Evolutionary conservation across 2,113 vertebrate species (phyloP).

Genomic region (Gymnocephalus cernua): DNA sequence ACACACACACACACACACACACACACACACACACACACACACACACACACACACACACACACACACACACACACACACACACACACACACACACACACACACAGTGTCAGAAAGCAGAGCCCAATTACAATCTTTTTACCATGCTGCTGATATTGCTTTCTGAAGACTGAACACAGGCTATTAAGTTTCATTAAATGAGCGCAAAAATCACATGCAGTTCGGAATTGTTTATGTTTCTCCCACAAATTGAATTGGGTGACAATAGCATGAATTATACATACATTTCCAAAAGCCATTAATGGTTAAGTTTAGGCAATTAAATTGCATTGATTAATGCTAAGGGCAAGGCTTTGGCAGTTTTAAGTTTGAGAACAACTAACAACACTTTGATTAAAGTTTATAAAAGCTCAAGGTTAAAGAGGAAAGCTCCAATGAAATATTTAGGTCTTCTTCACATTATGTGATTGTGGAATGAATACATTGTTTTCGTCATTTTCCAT

Average conservation of each 20-base stretch:
- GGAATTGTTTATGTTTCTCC: constrained; percentile 48
- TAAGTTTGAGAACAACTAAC: background rate
- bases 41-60: background rate
- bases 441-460: background rate
- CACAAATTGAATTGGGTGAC: constrained; percentile 43
- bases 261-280: constrained; percentile 39
- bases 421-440: background rate
- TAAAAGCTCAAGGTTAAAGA: constrained; percentile 21
- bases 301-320: constrained; percentile 33
- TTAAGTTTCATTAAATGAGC: constrained; percentile 61
- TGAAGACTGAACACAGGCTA: constrained; percentile 49
- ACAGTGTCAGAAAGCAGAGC: constrained; percentile 29
- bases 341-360: constrained; percentile 7
- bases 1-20: constrained; percentile 1
- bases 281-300: constrained; percentile 30
- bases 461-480: background rate
- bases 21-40: constrained; percentile 1
- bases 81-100: constrained; percentile 1
- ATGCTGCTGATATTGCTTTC: constrained; percentile 41
- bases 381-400: background rate
- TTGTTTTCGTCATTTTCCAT: background rate
- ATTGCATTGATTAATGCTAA: background rate
- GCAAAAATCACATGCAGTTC: constrained; percentile 48
- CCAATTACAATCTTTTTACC: constrained; percentile 39
- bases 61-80: background rate